Conservation (phyloP, 2,797 vertebrate species). For the Halcyon chelicuti region DNA sequence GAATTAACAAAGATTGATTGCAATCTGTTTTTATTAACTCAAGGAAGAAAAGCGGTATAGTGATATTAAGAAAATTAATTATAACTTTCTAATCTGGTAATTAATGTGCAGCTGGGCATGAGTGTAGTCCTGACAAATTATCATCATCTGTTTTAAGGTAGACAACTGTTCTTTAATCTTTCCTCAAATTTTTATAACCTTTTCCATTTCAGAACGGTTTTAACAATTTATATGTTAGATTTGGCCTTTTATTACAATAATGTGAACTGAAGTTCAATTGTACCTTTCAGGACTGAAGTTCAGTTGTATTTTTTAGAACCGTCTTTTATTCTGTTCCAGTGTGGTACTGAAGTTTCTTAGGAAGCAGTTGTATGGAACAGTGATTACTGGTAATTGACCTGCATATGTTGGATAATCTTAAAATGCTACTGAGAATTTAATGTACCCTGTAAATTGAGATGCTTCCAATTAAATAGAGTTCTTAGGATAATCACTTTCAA, state of each 20-base stretch:
- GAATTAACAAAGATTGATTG: constrained; percentile 70
- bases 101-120: constrained; percentile 73
- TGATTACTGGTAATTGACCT: constrained; percentile 79
- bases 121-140: constrained; percentile 65
- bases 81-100: constrained; percentile 76
- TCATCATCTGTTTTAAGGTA: constrained; percentile 56
- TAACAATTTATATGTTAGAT: neutral
- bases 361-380: constrained; percentile 63
- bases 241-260: constrained; percentile 13
- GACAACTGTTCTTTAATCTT: constrained; percentile 19
- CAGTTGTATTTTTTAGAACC: constrained; percentile 30
- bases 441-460: constrained; percentile 80
- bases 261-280: neutral
- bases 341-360: constrained; percentile 50
- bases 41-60: constrained; percentile 61
- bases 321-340: constrained; percentile 22
- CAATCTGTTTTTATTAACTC: constrained; percentile 70
- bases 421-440: constrained; percentile 74
- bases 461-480: constrained; percentile 76
- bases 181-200: constrained; percentile 22
- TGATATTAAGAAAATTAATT: constrained; percentile 76
- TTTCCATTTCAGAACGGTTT: constrained; percentile 21
- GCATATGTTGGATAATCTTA: constrained; percentile 73
- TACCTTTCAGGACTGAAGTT: constrained; percentile 21
- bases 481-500: constrained; percentile 76